These are phyloP conservation scores for Antheraea assamensis DNA, from an alignment of 2,888 invertebrate genomes.

Conservation along the genomic window DNA sequence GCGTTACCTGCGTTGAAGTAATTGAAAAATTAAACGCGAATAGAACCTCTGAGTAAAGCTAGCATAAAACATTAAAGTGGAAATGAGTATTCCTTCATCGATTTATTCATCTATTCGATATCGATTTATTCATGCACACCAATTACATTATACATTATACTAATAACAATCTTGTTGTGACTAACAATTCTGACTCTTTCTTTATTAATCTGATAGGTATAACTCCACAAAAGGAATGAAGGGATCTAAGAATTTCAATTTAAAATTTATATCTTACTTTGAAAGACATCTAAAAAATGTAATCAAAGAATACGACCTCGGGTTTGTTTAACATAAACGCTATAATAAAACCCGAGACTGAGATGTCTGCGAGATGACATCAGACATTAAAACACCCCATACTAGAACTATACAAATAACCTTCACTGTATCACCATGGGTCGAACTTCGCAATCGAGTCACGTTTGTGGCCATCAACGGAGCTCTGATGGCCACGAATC, in stretches of 20 bases:
- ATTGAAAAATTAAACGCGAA: too few relatives aligned
- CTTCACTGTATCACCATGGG: slow-evolving; percentile 28
- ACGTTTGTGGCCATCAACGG: slow-evolving; percentile 43
- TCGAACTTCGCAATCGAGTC: slow-evolving; percentile 33
- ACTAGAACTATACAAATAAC: slow-evolving; percentile 31
- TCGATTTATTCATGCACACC: too few relatives aligned
- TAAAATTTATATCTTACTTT: background rate
- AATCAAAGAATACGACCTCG: slow-evolving; percentile 15
- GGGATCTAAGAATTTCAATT: background rate
- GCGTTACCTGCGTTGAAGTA: too few relatives aligned
- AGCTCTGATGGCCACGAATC: slow-evolving; percentile 38
- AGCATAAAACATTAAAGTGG: too few relatives aligned
- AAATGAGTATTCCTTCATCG: too few relatives aligned
- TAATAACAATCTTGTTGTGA: background rate
- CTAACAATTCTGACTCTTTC: background rate
- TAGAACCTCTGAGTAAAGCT: too few relatives aligned
- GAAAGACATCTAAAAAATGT: slow-evolving; percentile 2
- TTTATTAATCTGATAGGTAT: background rate
- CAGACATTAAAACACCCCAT: slow-evolving; percentile 26
- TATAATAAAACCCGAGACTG: slow-evolving; percentile 17
- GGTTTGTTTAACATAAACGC: background rate
- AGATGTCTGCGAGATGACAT: slow-evolving; percentile 31
- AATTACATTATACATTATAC: background rate
- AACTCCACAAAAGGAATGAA: background rate
- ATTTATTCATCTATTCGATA: too few relatives aligned